These are phyloP conservation scores for Mechanitis messenoides DNA, from an alignment of 2,888 invertebrate genomes.

Conservation along the genomic window DNA sequence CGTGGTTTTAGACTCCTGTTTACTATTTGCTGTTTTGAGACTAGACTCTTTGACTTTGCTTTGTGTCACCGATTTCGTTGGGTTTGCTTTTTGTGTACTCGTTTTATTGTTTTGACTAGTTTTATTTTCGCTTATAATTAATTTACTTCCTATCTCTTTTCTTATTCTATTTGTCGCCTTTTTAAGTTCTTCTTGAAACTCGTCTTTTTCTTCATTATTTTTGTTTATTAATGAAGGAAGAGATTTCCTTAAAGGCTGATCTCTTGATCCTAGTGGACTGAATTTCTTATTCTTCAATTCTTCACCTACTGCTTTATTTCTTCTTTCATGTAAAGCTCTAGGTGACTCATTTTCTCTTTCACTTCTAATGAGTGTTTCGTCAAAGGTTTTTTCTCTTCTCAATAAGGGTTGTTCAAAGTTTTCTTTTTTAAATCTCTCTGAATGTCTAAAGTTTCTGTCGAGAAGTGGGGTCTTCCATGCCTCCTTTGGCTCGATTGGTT, in stretches of 20 bases:
- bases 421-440: slow-evolving; percentile 68
- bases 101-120: slow-evolving; percentile 66
- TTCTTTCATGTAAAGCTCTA: slow-evolving; percentile 52
- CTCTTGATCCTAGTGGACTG: slow-evolving; percentile 52
- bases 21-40: slow-evolving; percentile 49
- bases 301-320: slow-evolving; percentile 54
- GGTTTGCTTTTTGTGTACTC: slow-evolving; percentile 56
- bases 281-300: slow-evolving; percentile 53
- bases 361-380: slow-evolving; percentile 58
- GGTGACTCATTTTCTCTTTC: slow-evolving; percentile 58
- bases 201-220: slow-evolving; percentile 74
- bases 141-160: slow-evolving; percentile 66
- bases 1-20: slow-evolving; percentile 41
- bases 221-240: slow-evolving; percentile 72
- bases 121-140: slow-evolving; percentile 67
- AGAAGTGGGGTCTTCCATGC: slow-evolving; percentile 69
- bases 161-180: slow-evolving; percentile 73
- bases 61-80: slow-evolving; percentile 61
- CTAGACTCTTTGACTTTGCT: slow-evolving; percentile 73
- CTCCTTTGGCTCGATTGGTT: slow-evolving; percentile 61
- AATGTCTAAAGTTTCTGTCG: slow-evolving; percentile 68
- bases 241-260: slow-evolving; percentile 71
- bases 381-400: slow-evolving; percentile 72
- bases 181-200: slow-evolving; percentile 73
- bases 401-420: slow-evolving; percentile 54